Percentiles rank a stretch among this genome's conserved stretches.
Evolutionary conservation across 2,113 vertebrate species (phyloP).

Genomic region (Castor canadensis): DNA sequence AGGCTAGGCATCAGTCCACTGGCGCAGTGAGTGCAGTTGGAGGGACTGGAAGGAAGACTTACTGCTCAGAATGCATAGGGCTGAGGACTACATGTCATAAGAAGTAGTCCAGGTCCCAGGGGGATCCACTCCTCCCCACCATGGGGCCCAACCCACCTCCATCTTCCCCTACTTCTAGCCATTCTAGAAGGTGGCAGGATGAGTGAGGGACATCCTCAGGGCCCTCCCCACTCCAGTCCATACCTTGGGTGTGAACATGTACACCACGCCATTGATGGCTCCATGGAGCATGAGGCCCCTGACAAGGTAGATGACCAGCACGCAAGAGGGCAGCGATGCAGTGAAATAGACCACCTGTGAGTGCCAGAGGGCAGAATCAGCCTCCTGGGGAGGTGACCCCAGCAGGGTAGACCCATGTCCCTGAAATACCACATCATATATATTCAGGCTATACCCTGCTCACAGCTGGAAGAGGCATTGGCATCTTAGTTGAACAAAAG

Average conservation of each 20-base stretch:
- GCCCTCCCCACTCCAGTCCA: rapidly evolving
- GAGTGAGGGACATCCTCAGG: rapidly evolving
- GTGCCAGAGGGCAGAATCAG: background rate
- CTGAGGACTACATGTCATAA: background rate
- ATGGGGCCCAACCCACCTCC: background rate
- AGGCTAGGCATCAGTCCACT: too few species aligned
- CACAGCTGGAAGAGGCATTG: rapidly evolving
- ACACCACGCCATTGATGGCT: slow-evolving; percentile 90
- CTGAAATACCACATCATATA: rapidly evolving
- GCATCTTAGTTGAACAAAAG: too few species aligned
- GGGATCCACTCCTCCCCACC: rapidly evolving
- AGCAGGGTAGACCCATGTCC: rapidly evolving
- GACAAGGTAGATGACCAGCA: slow-evolving; percentile 93
- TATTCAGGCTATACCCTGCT: background rate
- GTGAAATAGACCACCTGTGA: slow-evolving; percentile 94
- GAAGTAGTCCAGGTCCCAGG: background rate
- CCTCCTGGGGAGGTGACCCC: background rate
- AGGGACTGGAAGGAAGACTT: background rate
- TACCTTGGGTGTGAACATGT: slow-evolving; percentile 98
- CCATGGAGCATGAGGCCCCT: slow-evolving; percentile 94
- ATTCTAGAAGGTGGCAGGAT: background rate
- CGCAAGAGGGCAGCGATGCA: slow-evolving; percentile 91
- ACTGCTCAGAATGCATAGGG: rapidly evolving
- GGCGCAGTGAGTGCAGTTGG: background rate
- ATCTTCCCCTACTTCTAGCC: too few species aligned